Conservation (phyloP, 1,140 invertebrate genomes). For the Drosophila chauvacae region DNA sequence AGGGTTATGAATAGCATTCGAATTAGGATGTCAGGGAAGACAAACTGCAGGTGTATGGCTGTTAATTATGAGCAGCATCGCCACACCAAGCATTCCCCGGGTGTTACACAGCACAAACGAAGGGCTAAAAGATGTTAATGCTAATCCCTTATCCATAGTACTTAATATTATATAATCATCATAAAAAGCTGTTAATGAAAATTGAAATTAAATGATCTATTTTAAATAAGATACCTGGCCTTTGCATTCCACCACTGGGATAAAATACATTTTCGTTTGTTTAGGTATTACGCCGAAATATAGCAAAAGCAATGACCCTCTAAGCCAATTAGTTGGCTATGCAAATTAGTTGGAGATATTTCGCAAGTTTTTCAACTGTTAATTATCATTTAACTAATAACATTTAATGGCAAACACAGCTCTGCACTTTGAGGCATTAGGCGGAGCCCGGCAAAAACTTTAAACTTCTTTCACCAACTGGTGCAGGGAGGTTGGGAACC, state of each 20-base stretch:
- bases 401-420: slow-evolving; percentile 78
- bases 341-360: slow-evolving; percentile 62
- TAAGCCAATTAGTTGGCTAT: slow-evolving; percentile 73
- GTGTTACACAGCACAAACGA: slow-evolving; percentile 11
- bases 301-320: slow-evolving; percentile 66
- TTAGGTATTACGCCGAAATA: slow-evolving; percentile 29
- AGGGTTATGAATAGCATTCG: slow-evolving; percentile 69
- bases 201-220: background rate
- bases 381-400: slow-evolving; percentile 77
- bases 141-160: background rate
- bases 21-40: slow-evolving; percentile 66
- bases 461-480: slow-evolving; percentile 38
- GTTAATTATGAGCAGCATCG: slow-evolving; percentile 64
- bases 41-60: slow-evolving; percentile 42
- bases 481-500: slow-evolving; percentile 29
- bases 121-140: no score
- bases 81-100: slow-evolving; percentile 2
- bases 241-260: background rate
- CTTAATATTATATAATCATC: background rate
- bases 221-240: background rate
- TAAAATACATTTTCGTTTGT: background rate
- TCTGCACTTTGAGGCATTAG: slow-evolving; percentile 68
- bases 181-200: background rate
- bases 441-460: slow-evolving; percentile 43
- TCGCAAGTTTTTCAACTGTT: slow-evolving; percentile 63